Evolutionary conservation across 1,140 invertebrate species (phyloP).

Genomic region (Thrips palmi): DNA sequence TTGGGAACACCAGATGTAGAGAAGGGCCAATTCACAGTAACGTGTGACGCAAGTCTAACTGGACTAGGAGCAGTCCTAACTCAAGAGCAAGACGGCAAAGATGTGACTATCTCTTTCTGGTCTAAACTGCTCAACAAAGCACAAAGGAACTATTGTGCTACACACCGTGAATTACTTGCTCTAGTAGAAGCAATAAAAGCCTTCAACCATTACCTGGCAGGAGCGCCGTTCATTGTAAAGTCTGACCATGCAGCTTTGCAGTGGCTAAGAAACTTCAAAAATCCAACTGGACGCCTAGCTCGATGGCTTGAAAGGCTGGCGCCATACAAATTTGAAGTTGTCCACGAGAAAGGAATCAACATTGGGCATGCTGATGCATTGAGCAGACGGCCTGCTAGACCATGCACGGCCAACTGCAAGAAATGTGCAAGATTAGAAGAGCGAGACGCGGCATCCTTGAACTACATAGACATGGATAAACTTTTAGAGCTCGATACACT

Average conservation of each 20-base stretch:
- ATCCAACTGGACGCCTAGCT: slow-evolving; percentile 17
- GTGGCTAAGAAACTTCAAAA: slow-evolving; percentile 21
- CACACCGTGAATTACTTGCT: slow-evolving; percentile 25
- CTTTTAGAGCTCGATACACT: no score
- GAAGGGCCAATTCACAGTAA: no score
- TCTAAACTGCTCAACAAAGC: slow-evolving; percentile 16
- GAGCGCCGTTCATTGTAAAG: slow-evolving; percentile 21
- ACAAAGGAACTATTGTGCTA: slow-evolving; percentile 22
- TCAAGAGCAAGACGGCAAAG: slow-evolving; percentile 14
- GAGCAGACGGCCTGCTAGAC: no score
- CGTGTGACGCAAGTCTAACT: slow-evolving; percentile 19
- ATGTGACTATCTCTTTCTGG: slow-evolving; percentile 20
- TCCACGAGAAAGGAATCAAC: slow-evolving; percentile 18
- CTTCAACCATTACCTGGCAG: slow-evolving; percentile 21
- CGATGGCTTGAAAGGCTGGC: slow-evolving; percentile 17
- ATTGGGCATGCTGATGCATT: slow-evolving; percentile 21
- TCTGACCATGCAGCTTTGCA: slow-evolving; percentile 24
- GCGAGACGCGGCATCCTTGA: no score
- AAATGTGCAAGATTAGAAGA: no score
- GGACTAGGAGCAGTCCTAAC: slow-evolving; percentile 18
- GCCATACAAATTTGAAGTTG: slow-evolving; percentile 21
- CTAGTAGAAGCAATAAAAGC: slow-evolving; percentile 21
- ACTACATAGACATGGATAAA: no score
- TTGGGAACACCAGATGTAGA: no score
- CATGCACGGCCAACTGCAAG: no score